These are phyloP conservation scores for Rhynchonycteris naso DNA, from an alignment of 2,797 vertebrate genomes.

Conservation along the genomic window DNA sequence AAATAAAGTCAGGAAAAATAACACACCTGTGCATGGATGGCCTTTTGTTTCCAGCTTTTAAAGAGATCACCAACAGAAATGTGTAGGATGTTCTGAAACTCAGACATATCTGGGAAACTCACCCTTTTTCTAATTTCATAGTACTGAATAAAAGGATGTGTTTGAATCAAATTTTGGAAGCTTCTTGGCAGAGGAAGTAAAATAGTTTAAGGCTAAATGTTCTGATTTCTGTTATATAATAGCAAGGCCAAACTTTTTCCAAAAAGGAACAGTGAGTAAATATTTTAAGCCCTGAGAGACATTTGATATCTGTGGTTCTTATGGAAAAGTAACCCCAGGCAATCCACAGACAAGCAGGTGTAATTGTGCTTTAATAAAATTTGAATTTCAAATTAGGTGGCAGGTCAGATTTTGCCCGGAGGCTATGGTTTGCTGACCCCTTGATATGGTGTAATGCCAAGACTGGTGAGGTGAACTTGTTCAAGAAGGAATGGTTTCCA, in stretches of 20 bases:
- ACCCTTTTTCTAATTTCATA: background rate
- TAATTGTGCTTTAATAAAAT: background rate
- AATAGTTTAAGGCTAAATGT: background rate
- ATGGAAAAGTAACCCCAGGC: background rate
- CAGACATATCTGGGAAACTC: background rate
- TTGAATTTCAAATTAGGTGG: background rate
- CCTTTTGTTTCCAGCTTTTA: background rate
- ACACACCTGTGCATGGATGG: background rate
- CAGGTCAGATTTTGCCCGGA: background rate
- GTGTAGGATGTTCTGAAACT: background rate
- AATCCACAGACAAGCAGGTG: background rate
- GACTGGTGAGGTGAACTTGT: background rate
- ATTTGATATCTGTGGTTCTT: background rate
- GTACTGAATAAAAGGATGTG: background rate
- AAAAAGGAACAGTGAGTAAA: background rate
- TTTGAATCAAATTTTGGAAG: background rate
- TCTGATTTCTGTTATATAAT: background rate
- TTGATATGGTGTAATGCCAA: background rate
- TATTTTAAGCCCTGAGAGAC: background rate
- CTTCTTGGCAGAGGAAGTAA: background rate
- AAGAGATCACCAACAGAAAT: background rate
- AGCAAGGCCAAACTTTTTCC: background rate
- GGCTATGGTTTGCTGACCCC: background rate
- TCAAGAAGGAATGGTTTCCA: background rate
- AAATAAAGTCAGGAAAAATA: background rate